Conservation (phyloP, 37 sponge, comb jelly and placozoan species). For the Corticium candelabrum region DNA sequence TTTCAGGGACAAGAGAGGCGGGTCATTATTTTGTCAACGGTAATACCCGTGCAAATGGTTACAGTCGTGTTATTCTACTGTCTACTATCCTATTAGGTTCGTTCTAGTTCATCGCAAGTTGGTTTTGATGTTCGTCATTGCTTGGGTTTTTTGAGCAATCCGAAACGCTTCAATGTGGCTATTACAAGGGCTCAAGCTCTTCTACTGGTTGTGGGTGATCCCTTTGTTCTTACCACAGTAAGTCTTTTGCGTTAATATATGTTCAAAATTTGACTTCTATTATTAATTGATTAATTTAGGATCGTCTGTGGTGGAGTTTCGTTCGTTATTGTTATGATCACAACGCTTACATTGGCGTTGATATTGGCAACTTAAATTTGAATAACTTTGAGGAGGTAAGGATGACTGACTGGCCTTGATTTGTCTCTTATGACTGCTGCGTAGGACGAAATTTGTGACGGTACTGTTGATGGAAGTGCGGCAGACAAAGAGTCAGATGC, state of each 20-base stretch:
- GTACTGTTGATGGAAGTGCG: no score
- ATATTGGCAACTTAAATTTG: no score
- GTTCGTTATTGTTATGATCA: neutral
- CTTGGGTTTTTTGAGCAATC: constrained; percentile 62
- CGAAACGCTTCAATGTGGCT: constrained; percentile 73
- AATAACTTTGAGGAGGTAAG: no score
- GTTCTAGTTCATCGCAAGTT: constrained; percentile 21
- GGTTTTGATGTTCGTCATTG: constrained; percentile 23
- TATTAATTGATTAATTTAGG: neutral
- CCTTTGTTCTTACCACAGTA: constrained; percentile 35
- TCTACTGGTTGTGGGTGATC: constrained; percentile 60
- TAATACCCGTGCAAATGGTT: constrained; percentile 5
- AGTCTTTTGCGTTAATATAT: neutral
- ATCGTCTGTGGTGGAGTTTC: neutral
- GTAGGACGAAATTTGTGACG: no score
- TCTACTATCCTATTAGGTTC: constrained; percentile 29
- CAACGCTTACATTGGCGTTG: neutral
- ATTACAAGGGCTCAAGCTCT: constrained; percentile 63
- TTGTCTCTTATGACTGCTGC: no score
- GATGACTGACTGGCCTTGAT: no score
- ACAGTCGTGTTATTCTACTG: neutral
- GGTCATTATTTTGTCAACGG: constrained; percentile 65
- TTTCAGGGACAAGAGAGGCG: constrained; percentile 74
- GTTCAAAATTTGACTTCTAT: neutral
- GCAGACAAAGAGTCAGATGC: no score